Evolutionary conservation across 2,888 invertebrate genomes (phyloP).

Genomic region (Phortica magna): DNA sequence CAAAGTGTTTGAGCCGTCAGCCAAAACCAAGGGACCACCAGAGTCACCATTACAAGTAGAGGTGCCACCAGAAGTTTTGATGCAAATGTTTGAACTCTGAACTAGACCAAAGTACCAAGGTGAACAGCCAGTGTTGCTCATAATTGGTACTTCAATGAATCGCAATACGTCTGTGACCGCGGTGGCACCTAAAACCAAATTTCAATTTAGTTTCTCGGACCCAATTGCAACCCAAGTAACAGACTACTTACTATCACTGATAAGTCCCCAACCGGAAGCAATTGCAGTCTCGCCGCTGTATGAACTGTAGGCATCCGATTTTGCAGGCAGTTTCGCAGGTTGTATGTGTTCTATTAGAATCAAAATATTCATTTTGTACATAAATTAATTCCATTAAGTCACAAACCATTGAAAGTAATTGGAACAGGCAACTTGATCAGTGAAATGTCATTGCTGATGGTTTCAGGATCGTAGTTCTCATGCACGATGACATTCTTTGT

Average conservation of each 20-base stretch:
- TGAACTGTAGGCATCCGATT: constrained; percentile 45
- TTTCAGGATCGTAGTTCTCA: constrained; percentile 69
- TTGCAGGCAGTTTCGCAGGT: constrained; percentile 63
- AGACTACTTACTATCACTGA: constrained; percentile 60
- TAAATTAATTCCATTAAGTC: no score
- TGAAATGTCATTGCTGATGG: constrained; percentile 78
- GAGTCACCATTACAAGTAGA: constrained; percentile 76
- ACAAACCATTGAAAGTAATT: constrained; percentile 75
- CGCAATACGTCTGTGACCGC: constrained; percentile 61
- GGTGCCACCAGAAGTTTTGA: constrained; percentile 62
- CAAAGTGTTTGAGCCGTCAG: constrained; percentile 55
- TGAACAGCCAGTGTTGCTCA: constrained; percentile 59
- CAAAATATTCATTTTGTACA: not conserved
- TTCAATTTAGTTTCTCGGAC: not conserved
- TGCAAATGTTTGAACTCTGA: constrained; percentile 60
- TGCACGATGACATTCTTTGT: constrained; percentile 71
- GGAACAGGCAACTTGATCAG: constrained; percentile 76
- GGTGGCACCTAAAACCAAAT: constrained; percentile 44
- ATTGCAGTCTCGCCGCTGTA: constrained; percentile 60
- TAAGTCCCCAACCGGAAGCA: constrained; percentile 74
- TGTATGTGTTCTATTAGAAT: constrained; percentile 53
- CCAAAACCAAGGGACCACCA: constrained; percentile 72
- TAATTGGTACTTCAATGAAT: constrained; percentile 58
- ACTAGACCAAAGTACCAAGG: constrained; percentile 58
- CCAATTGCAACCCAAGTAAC: not conserved